These are phyloP conservation scores for Aulostomus chinensis DNA, from an alignment of 2,797 vertebrate species.

Conservation along the genomic window DNA sequence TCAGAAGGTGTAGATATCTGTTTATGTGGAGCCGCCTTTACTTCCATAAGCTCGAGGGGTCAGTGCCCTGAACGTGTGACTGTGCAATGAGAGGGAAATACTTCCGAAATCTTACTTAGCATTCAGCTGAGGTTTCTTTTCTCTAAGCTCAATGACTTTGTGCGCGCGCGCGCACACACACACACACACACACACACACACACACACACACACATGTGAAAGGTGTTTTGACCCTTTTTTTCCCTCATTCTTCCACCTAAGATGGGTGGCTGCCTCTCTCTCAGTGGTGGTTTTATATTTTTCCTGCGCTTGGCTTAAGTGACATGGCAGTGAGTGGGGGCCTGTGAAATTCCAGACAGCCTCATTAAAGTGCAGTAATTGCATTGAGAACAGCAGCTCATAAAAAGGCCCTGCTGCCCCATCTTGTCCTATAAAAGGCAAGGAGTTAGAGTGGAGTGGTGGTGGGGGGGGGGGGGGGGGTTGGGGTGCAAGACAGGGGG, in stretches of 20 bases:
- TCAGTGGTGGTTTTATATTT: constrained; percentile 36
- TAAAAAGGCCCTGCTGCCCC: constrained; percentile 52
- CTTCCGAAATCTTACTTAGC: no score
- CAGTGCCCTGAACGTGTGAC: no score
- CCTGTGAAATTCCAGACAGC: constrained; percentile 61
- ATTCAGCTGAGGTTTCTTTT: no score
- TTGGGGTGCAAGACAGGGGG: constrained; percentile 17
- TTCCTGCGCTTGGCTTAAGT: constrained; percentile 39
- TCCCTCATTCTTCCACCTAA: constrained; percentile 18
- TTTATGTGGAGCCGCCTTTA: neutral
- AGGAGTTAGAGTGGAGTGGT: no score
- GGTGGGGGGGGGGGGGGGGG: no score
- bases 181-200: neutral
- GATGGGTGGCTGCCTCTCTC: constrained; percentile 18
- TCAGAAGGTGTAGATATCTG: neutral
- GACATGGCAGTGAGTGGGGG: constrained; percentile 31
- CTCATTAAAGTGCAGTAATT: constrained; percentile 72
- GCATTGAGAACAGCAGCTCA: constrained; percentile 54
- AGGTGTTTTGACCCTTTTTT: constrained; percentile 10
- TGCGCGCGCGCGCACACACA: no score
- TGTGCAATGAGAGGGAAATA: no score
- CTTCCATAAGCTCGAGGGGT: no score
- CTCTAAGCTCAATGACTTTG: no score
- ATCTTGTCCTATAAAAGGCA: constrained; percentile 63
- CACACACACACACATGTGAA: constrained; percentile 15